A percentile compares a stretch with the other conserved stretches of the same genome.
Evolutionary conservation across 2,797 vertebrate genomes (phyloP).

Genomic region (Esox masquinongy): DNA sequence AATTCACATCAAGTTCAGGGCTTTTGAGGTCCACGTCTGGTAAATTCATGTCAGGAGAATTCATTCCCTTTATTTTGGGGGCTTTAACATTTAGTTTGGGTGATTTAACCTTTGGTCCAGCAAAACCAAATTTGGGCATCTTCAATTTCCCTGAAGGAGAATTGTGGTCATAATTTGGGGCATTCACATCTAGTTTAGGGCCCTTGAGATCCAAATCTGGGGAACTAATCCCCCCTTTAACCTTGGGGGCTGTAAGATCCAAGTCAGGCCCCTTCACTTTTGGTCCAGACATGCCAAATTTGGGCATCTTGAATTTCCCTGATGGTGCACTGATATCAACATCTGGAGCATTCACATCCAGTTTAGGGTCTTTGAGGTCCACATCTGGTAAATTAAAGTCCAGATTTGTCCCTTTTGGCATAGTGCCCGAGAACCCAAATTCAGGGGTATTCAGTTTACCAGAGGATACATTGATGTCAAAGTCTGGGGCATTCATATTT

Average conservation of each 20-base stretch:
- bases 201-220: not conserved
- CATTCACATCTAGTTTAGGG: not conserved
- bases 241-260: constrained; percentile 39
- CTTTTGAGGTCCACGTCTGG: constrained; percentile 24
- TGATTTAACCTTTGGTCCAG: constrained; percentile 28
- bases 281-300: too few species aligned
- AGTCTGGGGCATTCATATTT: constrained; percentile 14
- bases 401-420: too few species aligned
- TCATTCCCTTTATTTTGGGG: not conserved
- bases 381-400: constrained; percentile 20
- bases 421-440: not conserved
- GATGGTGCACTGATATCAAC: constrained; percentile 9
- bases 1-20: constrained; percentile 40
- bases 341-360: constrained; percentile 22
- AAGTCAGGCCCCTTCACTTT: constrained; percentile 18
- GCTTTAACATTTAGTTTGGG: constrained; percentile 30
- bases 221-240: constrained; percentile 15
- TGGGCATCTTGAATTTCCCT: constrained; percentile 27
- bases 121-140: constrained; percentile 1
- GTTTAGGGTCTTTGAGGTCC: constrained; percentile 29
- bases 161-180: not conserved
- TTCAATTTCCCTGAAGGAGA: not conserved
- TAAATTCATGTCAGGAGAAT: constrained; percentile 24
- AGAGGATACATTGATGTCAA: constrained; percentile 34
- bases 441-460: constrained; percentile 35